Base-by-base conservation (phyloP, 30 jellyfish, hydroid and myxozoan genomes). In the Rhopilema esculentum region DNA sequence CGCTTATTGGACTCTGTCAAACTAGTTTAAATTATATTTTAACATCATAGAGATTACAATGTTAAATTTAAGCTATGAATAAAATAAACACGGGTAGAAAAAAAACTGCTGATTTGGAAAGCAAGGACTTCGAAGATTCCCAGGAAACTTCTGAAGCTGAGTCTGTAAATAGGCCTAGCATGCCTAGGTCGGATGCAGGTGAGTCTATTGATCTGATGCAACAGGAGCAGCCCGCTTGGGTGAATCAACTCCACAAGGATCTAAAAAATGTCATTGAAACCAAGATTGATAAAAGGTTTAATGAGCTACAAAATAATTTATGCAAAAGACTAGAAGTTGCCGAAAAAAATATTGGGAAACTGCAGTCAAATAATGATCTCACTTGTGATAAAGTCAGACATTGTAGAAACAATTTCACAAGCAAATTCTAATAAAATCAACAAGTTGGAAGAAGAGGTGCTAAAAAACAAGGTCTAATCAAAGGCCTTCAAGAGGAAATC, bases 171-270 rank as follows among this genome's bases (percentile, higher is more conserved):
- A 51, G 67, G 67, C 67, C 67, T 51, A 51, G 67, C 67, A 51
- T 51, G 67, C 67, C 67, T 51, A 51, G 67, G 67, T 20, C 67
- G 20, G 67, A 51, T 51, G 67, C 67, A 9, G 67, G 15, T 51
- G 67, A 51, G 67, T 15, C 20, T 15, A 20, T 51, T 51, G 67
- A 51, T 20, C 18, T 51, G 67, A 20, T 51, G 15, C 67, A 51
- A 51, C 18, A 9, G 82, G 82, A 70, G n/a, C 82, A 70, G 82
- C 66, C 82, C 16, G 82, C 82, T 70, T 70, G 82, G 82, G 82
- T 70, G 29, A 70, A 30, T 70, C 57, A 70, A 27, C 62, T 70
- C 29, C 82, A 30, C 29, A 57, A 16, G 29, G 82, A 70, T 70
- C 82, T 70, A 70, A 70, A 57, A 16, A 70, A 70, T 27, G 82